Conservation (phyloP, 2,888 invertebrate species). For the Rhingia campestris region DNA sequence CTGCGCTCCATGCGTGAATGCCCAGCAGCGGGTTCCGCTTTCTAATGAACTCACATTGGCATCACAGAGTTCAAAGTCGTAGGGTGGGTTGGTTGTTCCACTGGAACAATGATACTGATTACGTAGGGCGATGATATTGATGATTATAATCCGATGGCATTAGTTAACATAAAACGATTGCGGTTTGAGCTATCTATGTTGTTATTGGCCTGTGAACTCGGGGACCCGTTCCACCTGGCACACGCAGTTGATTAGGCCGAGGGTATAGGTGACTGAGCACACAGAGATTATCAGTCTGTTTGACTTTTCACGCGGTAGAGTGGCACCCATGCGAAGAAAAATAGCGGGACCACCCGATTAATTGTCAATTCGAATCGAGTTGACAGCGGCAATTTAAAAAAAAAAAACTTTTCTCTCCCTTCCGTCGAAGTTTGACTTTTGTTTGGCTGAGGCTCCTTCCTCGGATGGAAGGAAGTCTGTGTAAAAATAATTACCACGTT, state of each 20-base stretch:
- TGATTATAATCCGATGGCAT: conserved; percentile 70
- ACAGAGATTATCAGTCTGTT: conserved; percentile 52
- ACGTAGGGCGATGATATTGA: conserved; percentile 61
- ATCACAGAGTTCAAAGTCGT: conserved; percentile 30
- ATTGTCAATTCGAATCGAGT: conserved; percentile 70
- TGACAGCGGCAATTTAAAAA: conserved; percentile 71
- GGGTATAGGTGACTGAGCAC: conserved; percentile 52
- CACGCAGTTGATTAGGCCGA: conserved; percentile 34
- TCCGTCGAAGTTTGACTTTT: conserved; percentile 55
- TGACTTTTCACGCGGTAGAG: conserved; percentile 62
- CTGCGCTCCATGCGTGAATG: conserved; percentile 39
- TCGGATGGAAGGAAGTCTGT: conserved; percentile 35
- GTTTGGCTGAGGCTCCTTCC: conserved; percentile 27
- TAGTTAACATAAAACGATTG: conserved; percentile 72
- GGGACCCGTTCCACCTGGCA: conserved; percentile 22
- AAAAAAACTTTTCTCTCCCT: conserved; percentile 8
- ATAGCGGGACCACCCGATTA: conserved; percentile 37
- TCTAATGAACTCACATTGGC: conserved; percentile 52
- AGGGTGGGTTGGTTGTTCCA: neutral
- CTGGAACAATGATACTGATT: conserved; percentile 62
- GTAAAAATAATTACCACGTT: conserved; percentile 67
- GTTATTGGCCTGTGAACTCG: conserved; percentile 21
- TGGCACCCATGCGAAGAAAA: neutral
- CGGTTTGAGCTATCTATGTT: conserved; percentile 35
- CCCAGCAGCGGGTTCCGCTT: conserved; percentile 42